Conservation (phyloP, 2,888 invertebrate species). For the Aphelenchoides bicaudatus region DNA sequence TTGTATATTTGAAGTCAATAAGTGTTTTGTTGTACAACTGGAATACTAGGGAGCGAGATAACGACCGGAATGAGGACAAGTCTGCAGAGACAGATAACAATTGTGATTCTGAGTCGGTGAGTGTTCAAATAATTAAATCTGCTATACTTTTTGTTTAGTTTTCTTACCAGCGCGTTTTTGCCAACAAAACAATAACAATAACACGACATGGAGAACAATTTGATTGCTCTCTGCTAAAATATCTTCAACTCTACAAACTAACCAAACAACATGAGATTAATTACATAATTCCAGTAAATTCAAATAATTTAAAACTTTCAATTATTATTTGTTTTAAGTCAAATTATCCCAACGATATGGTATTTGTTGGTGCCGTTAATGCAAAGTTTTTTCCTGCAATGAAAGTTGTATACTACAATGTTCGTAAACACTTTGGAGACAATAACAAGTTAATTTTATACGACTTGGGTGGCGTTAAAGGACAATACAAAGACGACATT, state of each 20-base stretch:
- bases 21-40: no score
- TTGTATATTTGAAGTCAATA: no score
- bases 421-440: constrained; percentile 27
- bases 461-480: constrained; percentile 26
- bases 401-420: constrained; percentile 23
- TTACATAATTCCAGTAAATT: constrained; percentile 2
- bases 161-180: constrained; percentile 3
- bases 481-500: constrained; percentile 3
- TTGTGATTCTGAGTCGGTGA: neutral
- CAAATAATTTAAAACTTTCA: neutral
- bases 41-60: no score
- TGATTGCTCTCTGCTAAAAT: neutral
- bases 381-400: constrained; percentile 13
- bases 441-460: constrained; percentile 28
- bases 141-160: constrained; percentile 7
- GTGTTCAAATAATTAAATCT: neutral
- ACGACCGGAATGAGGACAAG: no score
- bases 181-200: neutral
- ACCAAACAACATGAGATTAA: constrained; percentile 15
- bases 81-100: no score
- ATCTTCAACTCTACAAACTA: constrained; percentile 11
- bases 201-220: constrained; percentile 8
- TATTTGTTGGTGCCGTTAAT: no score
- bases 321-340: constrained; percentile 15
- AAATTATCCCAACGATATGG: no score